Conservation (phyloP, 2,888 invertebrate genomes). For the Hypsopygia costalis region DNA sequence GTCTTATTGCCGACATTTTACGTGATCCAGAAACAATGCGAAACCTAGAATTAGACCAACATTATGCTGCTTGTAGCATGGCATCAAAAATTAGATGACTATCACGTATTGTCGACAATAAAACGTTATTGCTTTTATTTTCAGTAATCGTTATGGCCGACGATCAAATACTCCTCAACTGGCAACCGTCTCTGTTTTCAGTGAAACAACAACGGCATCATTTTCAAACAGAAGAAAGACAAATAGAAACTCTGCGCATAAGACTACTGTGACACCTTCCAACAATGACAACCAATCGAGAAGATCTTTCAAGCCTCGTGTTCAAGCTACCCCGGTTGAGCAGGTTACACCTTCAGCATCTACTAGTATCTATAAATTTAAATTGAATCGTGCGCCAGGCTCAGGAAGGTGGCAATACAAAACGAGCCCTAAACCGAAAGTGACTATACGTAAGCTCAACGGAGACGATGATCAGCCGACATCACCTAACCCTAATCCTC, state of each 20-base stretch:
- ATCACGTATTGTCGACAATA: conserved; percentile 20
- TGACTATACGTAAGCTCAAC: conserved; percentile 87
- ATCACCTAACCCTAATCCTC: conserved; percentile 57
- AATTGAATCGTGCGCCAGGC: conserved; percentile 89
- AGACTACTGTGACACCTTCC: conserved; percentile 61
- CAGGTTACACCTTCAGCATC: conserved; percentile 69
- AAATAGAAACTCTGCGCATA: conserved; percentile 64
- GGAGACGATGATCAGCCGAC: conserved; percentile 77
- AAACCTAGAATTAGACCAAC: not conserved
- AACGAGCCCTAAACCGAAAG: conserved; percentile 92
- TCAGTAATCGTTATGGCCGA: conserved; percentile 70
- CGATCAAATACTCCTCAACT: conserved; percentile 79
- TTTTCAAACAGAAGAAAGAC: conserved; percentile 77
- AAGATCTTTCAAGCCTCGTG: conserved; percentile 85
- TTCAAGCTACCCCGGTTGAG: conserved; percentile 79
- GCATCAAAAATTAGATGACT: conserved; percentile 7
- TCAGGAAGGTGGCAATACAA: conserved; percentile 95
- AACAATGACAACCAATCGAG: conserved; percentile 70
- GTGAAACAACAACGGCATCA: conserved; percentile 76
- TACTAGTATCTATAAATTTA: conserved; percentile 88
- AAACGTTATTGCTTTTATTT: conserved; percentile 48
- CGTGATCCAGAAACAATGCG: conserved; percentile 5
- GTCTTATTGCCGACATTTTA: conserved; percentile 32
- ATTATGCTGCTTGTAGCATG: conserved; percentile 6
- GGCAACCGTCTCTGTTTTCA: conserved; percentile 84